phyloP scores from a whole-genome alignment of 2,113 vertebrate genomes.

The Perca fluviatilis region DNA sequence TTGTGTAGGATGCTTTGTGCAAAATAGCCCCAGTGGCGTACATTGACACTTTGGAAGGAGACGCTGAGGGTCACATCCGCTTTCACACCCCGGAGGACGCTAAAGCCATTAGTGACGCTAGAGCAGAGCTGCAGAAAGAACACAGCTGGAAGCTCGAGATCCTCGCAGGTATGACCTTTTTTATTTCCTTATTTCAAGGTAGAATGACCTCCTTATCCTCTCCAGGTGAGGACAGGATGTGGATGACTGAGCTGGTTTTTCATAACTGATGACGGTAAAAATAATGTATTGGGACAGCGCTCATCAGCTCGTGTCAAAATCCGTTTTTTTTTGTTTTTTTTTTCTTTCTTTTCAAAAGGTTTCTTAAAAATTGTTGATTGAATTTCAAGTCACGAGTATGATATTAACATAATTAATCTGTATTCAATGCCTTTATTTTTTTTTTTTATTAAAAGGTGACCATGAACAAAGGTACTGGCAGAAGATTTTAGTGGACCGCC shows the following conservation, averaged over 20 bases:
- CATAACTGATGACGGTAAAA: conserved; percentile 24
- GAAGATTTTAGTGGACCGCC: conserved; percentile 98
- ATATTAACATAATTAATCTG: background rate
- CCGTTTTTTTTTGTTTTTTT: background rate
- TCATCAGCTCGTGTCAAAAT: background rate
- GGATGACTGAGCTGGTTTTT: conserved; percentile 14
- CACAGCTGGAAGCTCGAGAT: conserved; percentile 92
- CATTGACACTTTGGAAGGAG: conserved; percentile 93
- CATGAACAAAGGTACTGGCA: conserved; percentile 98
- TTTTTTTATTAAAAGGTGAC: conserved; percentile 93
- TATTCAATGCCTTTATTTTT: background rate
- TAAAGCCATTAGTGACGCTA: conserved; percentile 76
- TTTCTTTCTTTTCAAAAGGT: background rate
- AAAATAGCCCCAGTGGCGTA: conserved; percentile 90
- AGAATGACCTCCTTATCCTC: background rate
- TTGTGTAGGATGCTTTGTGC: conserved; percentile 86
- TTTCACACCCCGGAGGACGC: conserved; percentile 91
- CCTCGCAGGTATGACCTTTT: conserved; percentile 87
- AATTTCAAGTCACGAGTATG: background rate
- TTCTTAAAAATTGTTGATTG: background rate
- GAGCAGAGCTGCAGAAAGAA: conserved; percentile 87
- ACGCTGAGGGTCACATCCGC: conserved; percentile 91
- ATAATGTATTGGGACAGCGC: background rate
- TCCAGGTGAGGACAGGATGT: background rate
- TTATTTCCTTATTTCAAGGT: background rate